phyloP scores from a whole-genome alignment of 2,888 invertebrate species.

The Danaus chrysippus region DNA sequence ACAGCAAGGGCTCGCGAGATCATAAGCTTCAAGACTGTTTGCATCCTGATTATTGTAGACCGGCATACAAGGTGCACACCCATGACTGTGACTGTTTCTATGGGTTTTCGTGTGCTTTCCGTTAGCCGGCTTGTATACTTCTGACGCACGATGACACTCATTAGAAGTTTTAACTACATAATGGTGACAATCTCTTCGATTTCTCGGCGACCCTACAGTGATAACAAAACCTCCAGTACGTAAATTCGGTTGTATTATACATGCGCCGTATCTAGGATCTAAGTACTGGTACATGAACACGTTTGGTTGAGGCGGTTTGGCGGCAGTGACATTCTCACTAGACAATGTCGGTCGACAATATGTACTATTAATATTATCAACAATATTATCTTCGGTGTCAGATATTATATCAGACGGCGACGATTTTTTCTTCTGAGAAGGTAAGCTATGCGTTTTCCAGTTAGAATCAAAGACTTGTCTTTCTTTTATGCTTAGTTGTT shows the following conservation, averaged over 20 bases:
- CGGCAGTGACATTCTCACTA: constrained; percentile 85
- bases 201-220: constrained; percentile 83
- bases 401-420: constrained; percentile 73
- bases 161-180: constrained; percentile 79
- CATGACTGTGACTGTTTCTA: constrained; percentile 73
- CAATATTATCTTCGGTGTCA: constrained; percentile 63
- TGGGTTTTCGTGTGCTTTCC: constrained; percentile 60
- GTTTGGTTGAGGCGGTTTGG: constrained; percentile 65
- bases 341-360: constrained; percentile 89
- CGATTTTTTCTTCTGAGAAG: constrained; percentile 88
- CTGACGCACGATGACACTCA: constrained; percentile 60
- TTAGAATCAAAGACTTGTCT: constrained; percentile 90
- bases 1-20: constrained; percentile 91
- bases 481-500: constrained; percentile 88
- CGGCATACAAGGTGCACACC: constrained; percentile 86
- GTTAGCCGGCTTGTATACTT: constrained; percentile 52
- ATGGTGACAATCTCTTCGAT: constrained; percentile 83
- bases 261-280: constrained; percentile 84
- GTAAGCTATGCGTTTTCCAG: constrained; percentile 94
- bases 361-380: constrained; percentile 74
- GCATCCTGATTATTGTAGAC: constrained; percentile 83
- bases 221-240: constrained; percentile 85
- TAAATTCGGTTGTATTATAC: constrained; percentile 83
- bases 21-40: constrained; percentile 90
- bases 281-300: constrained; percentile 83